Conservation (phyloP, 2,797 vertebrate species). For the Okamejei kenojei region DNA sequence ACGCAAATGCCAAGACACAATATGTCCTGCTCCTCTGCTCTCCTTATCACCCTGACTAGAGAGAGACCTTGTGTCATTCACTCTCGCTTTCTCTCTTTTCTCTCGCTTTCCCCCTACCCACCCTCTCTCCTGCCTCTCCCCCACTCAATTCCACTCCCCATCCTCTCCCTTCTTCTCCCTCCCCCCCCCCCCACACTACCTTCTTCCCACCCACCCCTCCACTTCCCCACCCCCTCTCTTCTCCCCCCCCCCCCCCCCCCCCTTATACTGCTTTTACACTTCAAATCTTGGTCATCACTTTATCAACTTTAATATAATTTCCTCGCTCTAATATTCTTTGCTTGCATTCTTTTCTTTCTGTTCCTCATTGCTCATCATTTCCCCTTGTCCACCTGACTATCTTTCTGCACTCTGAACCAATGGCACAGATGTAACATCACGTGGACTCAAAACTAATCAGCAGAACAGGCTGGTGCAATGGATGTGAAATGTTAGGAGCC, state of each 20-base stretch:
- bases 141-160: no score
- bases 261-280: background rate
- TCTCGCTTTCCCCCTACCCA: background rate
- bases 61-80: background rate
- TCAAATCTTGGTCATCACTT: no score
- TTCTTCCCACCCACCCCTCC: background rate
- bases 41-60: background rate
- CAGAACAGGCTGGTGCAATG: background rate
- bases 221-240: no score
- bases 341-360: no score
- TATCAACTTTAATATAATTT: no score
- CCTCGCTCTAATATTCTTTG: no score
- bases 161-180: background rate
- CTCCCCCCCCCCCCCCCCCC: background rate
- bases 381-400: no score
- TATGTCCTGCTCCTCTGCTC: background rate
- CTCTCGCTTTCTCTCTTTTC: slow-evolving; percentile 38
- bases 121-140: slow-evolving; percentile 52
- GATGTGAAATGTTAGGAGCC: background rate
- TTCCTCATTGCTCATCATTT: no score
- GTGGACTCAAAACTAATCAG: background rate
- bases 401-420: background rate
- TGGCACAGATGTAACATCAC: background rate
- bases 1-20: background rate
- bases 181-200: background rate